Evolutionary conservation across 53 echinoderm and acorn worm genomes (phyloP), one percentile per base, ranked within the genome.

Genomic region (Pentamera pediparva): DNA sequence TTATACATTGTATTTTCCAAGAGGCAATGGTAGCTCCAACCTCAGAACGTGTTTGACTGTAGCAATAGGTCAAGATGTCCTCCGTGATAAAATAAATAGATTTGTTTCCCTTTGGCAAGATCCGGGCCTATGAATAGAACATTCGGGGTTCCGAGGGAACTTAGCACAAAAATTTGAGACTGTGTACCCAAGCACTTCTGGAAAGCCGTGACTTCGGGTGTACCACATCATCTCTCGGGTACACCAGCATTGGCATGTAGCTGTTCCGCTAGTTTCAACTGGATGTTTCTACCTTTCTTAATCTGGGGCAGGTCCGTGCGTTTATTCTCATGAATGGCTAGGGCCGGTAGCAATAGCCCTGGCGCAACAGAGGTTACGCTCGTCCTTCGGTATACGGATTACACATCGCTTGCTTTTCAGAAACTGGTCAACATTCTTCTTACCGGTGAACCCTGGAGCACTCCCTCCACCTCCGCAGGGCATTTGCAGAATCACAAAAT

Each of bases 21-120:
- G 17, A 75, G 47, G n/a, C 90, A 86, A 65, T 82, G 86, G 61
- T 55, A 76, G 86, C 82, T 0, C 45, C 70, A 4, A 33, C 51
- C 62, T 60, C 69, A 60, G 71, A 67, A 5, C 62, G 62, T 24
- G 77, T 76, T 35, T 67, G 50, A 37, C 77, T 70, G 37, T 71
- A 89, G 32, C n/a, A 61, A 61, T 19, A 61, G 61, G 32, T 61
- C 6, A 0, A 3, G 13, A 37, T 89, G 81, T 21, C 82, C 79
- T 19, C 67, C 47, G 35, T 85, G 89, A 35, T 26, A 60, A 37
- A 61, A 85, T 22, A 89, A 36, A 58, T 77, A 81, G 7, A 81
- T 65, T 12, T 50, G 47, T 5, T 65, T 64, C 79, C 64, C 12
- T 74, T 65, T 6, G 30, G 69, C 59, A 86, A 70, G 12, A 40